phyloP scores from a whole-genome alignment of 2,797 vertebrate species.

The Gobio occitaniae region DNA sequence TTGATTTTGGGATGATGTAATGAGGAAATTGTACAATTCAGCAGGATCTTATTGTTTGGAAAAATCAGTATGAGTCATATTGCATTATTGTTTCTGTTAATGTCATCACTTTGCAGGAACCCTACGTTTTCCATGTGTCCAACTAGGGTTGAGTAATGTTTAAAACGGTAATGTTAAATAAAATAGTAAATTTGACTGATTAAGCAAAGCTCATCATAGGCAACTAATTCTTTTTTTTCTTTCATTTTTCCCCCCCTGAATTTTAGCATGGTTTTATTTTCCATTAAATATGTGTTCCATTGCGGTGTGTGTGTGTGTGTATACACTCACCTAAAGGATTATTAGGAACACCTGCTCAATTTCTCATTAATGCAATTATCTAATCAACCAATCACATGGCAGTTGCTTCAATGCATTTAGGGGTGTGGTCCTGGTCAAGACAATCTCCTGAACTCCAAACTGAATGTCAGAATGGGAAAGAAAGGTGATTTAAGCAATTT shows the following conservation, averaged over 20 bases:
- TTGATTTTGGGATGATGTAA: constrained; percentile 41
- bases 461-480: too few relatives aligned
- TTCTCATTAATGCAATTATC: too few relatives aligned
- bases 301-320: too few relatives aligned
- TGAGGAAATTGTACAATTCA: constrained; percentile 45
- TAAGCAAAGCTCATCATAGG: neutral
- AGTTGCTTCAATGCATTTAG: too few relatives aligned
- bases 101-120: constrained; percentile 7
- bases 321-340: too few relatives aligned
- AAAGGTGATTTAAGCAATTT: too few relatives aligned
- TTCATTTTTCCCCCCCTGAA: neutral
- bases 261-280: neutral
- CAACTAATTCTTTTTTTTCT: neutral
- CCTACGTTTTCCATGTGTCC: neutral
- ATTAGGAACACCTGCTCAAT: too few relatives aligned
- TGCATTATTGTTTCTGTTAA: constrained; percentile 12
- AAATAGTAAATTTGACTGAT: neutral
- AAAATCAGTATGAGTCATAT: constrained; percentile 8
- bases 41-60: constrained; percentile 2
- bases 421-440: too few relatives aligned
- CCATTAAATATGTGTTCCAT: neutral
- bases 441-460: too few relatives aligned
- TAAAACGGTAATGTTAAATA: neutral
- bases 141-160: neutral
- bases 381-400: too few relatives aligned